Percentiles rank a stretch among this genome's conserved stretches.
Evolutionary conservation across 2,888 invertebrate genomes (phyloP).

Genomic region (Philhelius pedissequus): DNA sequence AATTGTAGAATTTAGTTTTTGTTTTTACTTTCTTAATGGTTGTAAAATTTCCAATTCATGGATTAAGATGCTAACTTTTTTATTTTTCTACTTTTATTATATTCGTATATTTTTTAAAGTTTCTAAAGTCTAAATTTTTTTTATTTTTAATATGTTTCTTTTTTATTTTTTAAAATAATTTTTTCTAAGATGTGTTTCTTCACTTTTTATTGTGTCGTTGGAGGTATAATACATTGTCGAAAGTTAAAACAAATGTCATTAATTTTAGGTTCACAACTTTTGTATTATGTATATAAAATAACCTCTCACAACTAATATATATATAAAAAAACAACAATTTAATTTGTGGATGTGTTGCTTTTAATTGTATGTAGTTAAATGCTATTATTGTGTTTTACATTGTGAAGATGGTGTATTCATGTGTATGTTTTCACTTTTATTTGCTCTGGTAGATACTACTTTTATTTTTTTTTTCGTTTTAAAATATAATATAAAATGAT

Average conservation of each 20-base stretch:
- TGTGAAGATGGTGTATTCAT: conserved; percentile 47
- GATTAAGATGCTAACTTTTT: not conserved
- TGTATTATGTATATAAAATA: not conserved
- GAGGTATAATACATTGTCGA: not conserved
- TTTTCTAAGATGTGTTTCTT: not conserved
- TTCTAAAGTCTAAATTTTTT: not conserved
- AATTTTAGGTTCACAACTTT: conserved; percentile 25
- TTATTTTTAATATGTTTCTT: not conserved
- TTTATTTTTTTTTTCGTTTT: conserved; percentile 52
- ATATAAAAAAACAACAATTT: not conserved
- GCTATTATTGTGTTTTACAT: conserved; percentile 18
- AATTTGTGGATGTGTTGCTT: conserved; percentile 12
- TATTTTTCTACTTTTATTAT: not conserved
- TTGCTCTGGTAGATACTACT: not conserved
- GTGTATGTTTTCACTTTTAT: conserved; percentile 30
- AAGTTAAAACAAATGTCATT: not conserved
- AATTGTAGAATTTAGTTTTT: not conserved
- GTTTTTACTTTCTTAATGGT: not conserved
- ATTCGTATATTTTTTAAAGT: not conserved
- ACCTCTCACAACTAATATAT: conserved; percentile 11
- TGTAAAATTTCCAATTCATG: not conserved
- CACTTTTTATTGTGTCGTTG: not conserved
- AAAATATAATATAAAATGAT: conserved; percentile 9
- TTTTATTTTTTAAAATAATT: not conserved
- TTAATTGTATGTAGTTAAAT: no score